These are phyloP conservation scores for Rallus crepitans DNA, from an alignment of 2,797 vertebrate species.

Conservation along the genomic window DNA sequence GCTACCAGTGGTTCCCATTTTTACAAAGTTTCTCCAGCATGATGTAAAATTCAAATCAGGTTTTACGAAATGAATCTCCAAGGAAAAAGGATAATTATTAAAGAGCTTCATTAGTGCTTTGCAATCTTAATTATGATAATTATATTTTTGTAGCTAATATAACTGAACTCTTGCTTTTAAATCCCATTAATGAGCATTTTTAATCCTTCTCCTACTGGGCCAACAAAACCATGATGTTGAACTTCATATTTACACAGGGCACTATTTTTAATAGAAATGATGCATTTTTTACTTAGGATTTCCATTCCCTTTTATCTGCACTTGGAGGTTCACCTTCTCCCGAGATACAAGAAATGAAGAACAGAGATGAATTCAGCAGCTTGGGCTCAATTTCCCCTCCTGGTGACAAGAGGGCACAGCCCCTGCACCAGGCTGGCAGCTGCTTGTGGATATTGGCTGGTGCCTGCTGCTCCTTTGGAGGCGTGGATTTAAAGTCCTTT, in stretches of 20 bases:
- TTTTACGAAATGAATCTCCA: conserved; percentile 51
- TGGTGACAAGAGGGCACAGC: not conserved
- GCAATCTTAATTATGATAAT: conserved; percentile 76
- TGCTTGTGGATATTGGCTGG: not conserved
- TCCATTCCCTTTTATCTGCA: conserved; percentile 1
- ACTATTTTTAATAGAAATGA: conserved; percentile 39
- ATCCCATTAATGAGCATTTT: conserved; percentile 66
- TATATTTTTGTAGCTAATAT: conserved; percentile 71
- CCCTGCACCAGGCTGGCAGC: not conserved
- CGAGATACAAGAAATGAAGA: not conserved
- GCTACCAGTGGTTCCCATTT: not conserved
- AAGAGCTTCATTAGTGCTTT: conserved; percentile 64
- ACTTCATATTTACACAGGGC: conserved; percentile 35
- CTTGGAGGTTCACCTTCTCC: not conserved
- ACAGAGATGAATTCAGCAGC: not conserved
- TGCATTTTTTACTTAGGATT: not conserved
- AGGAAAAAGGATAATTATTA: conserved; percentile 70
- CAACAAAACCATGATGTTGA: conserved; percentile 44
- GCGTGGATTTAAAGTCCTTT: not conserved
- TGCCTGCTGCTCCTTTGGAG: too few species aligned
- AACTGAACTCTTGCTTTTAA: conserved; percentile 68
- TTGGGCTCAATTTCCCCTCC: not conserved
- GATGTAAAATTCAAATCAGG: conserved; percentile 68
- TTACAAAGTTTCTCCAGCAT: not conserved
- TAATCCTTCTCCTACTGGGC: conserved; percentile 60